Evolutionary conservation across 2,113 vertebrate species (phyloP).

Genomic region (Brachypteracias leptosomus): DNA sequence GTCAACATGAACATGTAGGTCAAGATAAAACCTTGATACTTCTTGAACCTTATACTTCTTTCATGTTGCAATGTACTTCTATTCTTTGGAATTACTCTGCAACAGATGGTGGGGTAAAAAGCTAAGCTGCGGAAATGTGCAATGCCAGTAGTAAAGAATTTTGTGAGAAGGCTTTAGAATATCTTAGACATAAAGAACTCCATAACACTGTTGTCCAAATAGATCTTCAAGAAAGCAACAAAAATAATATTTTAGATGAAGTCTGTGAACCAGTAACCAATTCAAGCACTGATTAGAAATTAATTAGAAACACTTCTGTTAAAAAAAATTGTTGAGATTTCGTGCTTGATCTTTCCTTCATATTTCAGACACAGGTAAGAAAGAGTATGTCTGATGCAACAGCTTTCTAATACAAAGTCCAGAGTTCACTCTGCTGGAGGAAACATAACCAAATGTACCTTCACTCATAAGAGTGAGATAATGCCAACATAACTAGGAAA

Average conservation of each 20-base stretch:
- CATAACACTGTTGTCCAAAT: fast-evolving
- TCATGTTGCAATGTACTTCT: not conserved
- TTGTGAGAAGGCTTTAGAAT: not conserved
- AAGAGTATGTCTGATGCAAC: not conserved
- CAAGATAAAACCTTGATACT: conserved; percentile 52
- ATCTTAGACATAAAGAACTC: not conserved
- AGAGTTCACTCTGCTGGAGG: not conserved
- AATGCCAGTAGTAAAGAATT: not conserved
- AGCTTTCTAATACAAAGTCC: not conserved
- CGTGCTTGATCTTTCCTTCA: not conserved
- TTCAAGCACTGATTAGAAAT: not conserved
- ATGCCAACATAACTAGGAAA: not conserved
- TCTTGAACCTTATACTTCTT: conserved; percentile 5
- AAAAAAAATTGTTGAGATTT: not conserved
- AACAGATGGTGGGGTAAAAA: not conserved
- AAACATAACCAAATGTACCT: not conserved
- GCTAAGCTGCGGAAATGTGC: not conserved
- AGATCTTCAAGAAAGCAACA: not conserved
- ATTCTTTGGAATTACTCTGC: not conserved
- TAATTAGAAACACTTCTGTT: not conserved
- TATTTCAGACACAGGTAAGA: not conserved
- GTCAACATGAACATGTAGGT: conserved; percentile 8
- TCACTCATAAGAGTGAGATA: not conserved
- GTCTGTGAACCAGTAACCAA: not conserved
- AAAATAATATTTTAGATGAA: not conserved